Conservation (phyloP, 2,888 invertebrate species). For the Apamea monoglypha region DNA sequence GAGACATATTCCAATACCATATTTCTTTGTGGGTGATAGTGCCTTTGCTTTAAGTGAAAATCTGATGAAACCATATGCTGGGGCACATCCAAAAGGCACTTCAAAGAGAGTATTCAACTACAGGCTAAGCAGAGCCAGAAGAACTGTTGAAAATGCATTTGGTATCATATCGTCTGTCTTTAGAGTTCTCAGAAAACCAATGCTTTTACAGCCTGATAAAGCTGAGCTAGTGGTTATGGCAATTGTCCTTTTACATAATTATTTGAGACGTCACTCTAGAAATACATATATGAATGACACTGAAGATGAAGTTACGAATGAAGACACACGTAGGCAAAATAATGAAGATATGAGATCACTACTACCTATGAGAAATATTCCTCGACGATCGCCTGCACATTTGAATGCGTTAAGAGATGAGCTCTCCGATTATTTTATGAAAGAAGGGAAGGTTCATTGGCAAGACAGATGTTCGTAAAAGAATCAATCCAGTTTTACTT, state of each 20-base stretch:
- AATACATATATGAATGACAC: slow-evolving; percentile 27
- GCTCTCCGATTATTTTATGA: slow-evolving; percentile 33
- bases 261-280: slow-evolving; percentile 39
- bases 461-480: slow-evolving; percentile 28
- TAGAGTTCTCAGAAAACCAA: slow-evolving; percentile 22
- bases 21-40: too few relatives aligned
- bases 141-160: too few relatives aligned
- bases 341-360: slow-evolving; percentile 27
- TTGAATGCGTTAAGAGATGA: slow-evolving; percentile 23
- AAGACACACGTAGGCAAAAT: slow-evolving; percentile 25
- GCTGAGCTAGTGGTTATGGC: slow-evolving; percentile 42
- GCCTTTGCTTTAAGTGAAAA: too few relatives aligned
- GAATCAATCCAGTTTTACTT: slow-evolving; percentile 32
- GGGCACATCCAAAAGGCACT: too few relatives aligned
- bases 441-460: slow-evolving; percentile 34
- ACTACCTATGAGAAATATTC: slow-evolving; percentile 25
- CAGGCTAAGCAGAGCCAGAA: too few relatives aligned
- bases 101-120: too few relatives aligned
- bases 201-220: slow-evolving; percentile 36
- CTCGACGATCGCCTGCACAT: slow-evolving; percentile 25
- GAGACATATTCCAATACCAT: too few relatives aligned
- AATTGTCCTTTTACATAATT: slow-evolving; percentile 38
- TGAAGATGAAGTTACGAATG: slow-evolving; percentile 30
- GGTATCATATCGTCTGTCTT: too few relatives aligned
- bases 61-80: too few relatives aligned